phyloP scores from a whole-genome alignment of 2,113 vertebrate genomes.

The Tamias sibiricus region DNA sequence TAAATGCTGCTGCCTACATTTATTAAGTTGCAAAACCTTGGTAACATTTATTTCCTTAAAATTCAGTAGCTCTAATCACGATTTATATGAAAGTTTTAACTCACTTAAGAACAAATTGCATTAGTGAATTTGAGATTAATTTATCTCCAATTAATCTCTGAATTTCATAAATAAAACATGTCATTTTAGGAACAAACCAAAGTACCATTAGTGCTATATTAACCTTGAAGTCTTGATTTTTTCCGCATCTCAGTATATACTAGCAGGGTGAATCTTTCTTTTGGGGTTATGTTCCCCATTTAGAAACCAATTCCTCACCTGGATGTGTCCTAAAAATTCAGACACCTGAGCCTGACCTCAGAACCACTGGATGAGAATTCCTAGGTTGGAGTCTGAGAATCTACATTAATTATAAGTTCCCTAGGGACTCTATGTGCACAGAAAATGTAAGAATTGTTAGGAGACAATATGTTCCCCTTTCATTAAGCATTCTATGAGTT shows the following conservation, averaged over 20 bases:
- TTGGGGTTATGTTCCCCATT: neutral
- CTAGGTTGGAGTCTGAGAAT: neutral
- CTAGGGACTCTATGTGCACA: neutral
- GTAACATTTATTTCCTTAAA: conserved; percentile 46
- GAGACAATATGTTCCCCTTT: neutral
- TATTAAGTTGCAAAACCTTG: conserved; percentile 23
- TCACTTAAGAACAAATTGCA: conserved; percentile 27
- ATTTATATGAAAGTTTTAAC: conserved; percentile 46
- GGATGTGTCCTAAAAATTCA: neutral
- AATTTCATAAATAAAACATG: conserved; percentile 62
- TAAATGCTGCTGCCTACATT: neutral
- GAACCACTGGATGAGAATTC: neutral
- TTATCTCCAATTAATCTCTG: conserved; percentile 5
- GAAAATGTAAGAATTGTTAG: conserved; percentile 5
- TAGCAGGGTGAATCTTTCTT: neutral
- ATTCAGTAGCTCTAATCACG: neutral
- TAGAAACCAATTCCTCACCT: neutral
- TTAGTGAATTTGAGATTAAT: conserved; percentile 20
- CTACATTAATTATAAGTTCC: neutral
- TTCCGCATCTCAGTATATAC: neutral
- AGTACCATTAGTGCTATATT: neutral
- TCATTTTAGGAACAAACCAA: conserved; percentile 3
- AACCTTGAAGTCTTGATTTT: neutral
- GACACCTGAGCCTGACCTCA: neutral
- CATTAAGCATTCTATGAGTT: neutral